A percentile compares a stretch with the other conserved stretches of the same genome.
Evolutionary conservation across 2,797 vertebrate species (phyloP).

Genomic region (Epinephelus awoara): DNA sequence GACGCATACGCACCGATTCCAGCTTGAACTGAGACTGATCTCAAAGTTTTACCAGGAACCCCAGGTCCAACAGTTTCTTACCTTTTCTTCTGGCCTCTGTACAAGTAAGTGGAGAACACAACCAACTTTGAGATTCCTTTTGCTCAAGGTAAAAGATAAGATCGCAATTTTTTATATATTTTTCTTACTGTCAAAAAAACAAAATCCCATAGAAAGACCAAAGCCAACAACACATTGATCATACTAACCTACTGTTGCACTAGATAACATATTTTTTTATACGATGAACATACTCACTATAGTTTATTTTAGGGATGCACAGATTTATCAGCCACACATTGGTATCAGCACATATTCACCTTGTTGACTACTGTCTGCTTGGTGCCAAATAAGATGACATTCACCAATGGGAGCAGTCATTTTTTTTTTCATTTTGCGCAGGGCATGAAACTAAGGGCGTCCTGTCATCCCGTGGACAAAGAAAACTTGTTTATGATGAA

Average conservation of each 20-base stretch:
- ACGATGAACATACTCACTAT: too few relatives aligned
- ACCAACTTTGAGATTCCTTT: background rate
- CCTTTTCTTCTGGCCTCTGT: background rate
- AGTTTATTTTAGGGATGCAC: background rate
- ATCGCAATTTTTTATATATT: background rate
- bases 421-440: too few relatives aligned
- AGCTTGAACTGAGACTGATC: background rate
- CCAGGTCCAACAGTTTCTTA: background rate
- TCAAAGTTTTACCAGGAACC: background rate
- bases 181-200: background rate
- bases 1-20: background rate
- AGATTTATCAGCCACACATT: too few relatives aligned
- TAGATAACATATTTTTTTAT: too few relatives aligned
- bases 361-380: too few relatives aligned
- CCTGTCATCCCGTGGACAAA: too few relatives aligned
- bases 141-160: background rate
- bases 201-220: background rate
- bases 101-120: background rate
- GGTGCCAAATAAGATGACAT: too few relatives aligned
- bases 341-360: too few relatives aligned
- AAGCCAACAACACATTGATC: background rate
- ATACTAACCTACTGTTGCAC: background rate
- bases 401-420: too few relatives aligned
- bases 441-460: too few relatives aligned
- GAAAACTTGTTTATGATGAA: too few relatives aligned